Base-by-base conservation (phyloP, 2,797 vertebrate species). In the Notolepis coatsorum region DNA sequence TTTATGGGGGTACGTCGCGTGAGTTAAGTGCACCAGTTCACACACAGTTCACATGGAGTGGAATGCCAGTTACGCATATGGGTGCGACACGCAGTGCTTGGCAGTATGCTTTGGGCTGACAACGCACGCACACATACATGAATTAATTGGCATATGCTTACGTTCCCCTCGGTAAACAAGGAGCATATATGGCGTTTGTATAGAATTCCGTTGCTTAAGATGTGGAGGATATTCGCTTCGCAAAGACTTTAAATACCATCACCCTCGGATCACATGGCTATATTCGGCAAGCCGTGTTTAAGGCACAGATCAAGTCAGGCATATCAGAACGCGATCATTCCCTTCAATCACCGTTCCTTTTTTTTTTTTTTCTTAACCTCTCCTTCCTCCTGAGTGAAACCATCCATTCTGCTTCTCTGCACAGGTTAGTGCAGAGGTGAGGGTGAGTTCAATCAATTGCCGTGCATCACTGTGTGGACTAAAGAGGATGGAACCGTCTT, bases 391-490 rank as follows among this genome's bases (percentile, higher is more conserved):
- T 71, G 83, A 84, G 85, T 79, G 82, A 88, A 80, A 65, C 61
- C 60, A 77, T 82, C 81, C 78, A 77, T 87, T 87, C 87, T 87
- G 86, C 86, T 54, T 77, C 80, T 47, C 57, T 83, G 87, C 79
- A 69, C 87, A 85, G 78, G 80, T 88, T 86, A 87, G 74, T 63
- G 7, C 61, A 82, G 83, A 90, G 87, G 86, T 85, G 87, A 91
- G 79, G 18, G 54, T 0, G 74, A 86, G 87, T 90, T 91, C 84
- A 90, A 88, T 91, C 88, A 86, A 90, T n/a, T 90, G 84, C 38
- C 63, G 61, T 7, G 62, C 85, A 87, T 86, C 71, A 85, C 75
- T 77, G n/a, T n/a, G n/a, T n/a, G 80, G 81, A 83, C 51, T 57
- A 78, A 79, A 69, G 79, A 83, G 77, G 72, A 56, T 47, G 59